These are phyloP conservation scores for Phorcus lineatus DNA, from an alignment of 2,888 invertebrate genomes.

Conservation along the genomic window DNA sequence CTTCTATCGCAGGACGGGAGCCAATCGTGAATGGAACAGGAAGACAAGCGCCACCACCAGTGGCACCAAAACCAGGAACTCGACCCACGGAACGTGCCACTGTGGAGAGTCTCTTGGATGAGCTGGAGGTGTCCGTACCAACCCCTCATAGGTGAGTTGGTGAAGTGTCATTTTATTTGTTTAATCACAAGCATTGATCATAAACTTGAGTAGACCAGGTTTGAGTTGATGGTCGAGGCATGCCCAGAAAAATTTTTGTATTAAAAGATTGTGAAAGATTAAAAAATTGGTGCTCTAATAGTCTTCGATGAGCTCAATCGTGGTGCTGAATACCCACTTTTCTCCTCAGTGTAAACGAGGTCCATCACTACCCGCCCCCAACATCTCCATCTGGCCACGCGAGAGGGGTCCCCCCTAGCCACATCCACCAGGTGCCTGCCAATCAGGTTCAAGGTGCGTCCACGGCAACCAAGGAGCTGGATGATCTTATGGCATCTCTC, in stretches of 20 bases:
- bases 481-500: conserved; percentile 95
- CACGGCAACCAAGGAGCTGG: conserved; percentile 93
- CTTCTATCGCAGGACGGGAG: conserved; percentile 7
- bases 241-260: no score
- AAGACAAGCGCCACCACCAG: conserved; percentile 33
- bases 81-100: conserved; percentile 81
- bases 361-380: background rate
- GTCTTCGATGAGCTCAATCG: no score
- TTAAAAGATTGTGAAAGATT: no score
- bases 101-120: conserved; percentile 92
- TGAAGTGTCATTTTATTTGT: no score
- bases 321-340: no score
- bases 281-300: no score
- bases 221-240: no score
- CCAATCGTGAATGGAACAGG: conserved; percentile 23
- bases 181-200: no score
- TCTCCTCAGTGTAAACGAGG: background rate
- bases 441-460: conserved; percentile 80
- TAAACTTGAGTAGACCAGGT: no score
- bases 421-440: conserved; percentile 33
- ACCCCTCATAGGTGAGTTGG: conserved; percentile 35
- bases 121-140: conserved; percentile 79
- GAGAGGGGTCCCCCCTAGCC: conserved; percentile 23
- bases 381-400: background rate
- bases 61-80: conserved; percentile 60